Evolutionary conservation across 1,140 invertebrate genomes (phyloP).

Genomic region (Tetragnatha versicolor): DNA sequence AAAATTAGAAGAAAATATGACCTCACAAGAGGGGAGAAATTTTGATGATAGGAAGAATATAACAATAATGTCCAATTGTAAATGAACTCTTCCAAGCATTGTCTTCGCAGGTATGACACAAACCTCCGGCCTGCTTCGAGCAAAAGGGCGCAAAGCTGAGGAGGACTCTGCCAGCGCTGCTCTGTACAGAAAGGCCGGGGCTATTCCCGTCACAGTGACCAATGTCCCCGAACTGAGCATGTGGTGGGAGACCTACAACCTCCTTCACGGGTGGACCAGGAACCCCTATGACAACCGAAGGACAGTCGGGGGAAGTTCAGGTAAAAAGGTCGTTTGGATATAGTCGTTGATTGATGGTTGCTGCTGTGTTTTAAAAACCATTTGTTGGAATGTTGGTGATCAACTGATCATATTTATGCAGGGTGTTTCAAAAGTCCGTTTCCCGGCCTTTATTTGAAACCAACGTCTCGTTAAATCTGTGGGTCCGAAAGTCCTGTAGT

Average conservation of each 20-base stretch:
- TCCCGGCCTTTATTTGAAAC: no score
- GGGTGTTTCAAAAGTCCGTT: no score
- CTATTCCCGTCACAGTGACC: slow-evolving; percentile 78
- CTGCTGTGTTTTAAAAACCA: no score
- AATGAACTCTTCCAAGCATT: not conserved
- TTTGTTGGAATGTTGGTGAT: no score
- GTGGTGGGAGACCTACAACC: slow-evolving; percentile 87
- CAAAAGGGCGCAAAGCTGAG: slow-evolving; percentile 71
- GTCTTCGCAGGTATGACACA: slow-evolving; percentile 66
- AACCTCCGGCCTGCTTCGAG: slow-evolving; percentile 63
- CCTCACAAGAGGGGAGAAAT: no score
- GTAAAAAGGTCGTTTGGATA: no score
- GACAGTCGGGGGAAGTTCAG: slow-evolving; percentile 74
- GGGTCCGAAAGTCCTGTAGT: no score
- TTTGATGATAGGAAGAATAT: not conserved
- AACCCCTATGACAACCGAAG: slow-evolving; percentile 89
- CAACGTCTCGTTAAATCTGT: no score
- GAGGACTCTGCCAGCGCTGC: slow-evolving; percentile 69
- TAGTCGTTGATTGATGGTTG: no score
- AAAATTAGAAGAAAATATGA: no score
- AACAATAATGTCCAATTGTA: not conserved
- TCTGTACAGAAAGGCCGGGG: slow-evolving; percentile 70
- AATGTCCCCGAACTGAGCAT: slow-evolving; percentile 85
- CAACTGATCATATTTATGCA: no score
- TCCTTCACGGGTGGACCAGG: slow-evolving; percentile 79